A percentile compares a stretch with the other conserved stretches of the same genome.
These are phyloP conservation scores for Spheniscus mendiculus DNA, from an alignment of 2,113 vertebrate genomes.

Conservation along the genomic window DNA sequence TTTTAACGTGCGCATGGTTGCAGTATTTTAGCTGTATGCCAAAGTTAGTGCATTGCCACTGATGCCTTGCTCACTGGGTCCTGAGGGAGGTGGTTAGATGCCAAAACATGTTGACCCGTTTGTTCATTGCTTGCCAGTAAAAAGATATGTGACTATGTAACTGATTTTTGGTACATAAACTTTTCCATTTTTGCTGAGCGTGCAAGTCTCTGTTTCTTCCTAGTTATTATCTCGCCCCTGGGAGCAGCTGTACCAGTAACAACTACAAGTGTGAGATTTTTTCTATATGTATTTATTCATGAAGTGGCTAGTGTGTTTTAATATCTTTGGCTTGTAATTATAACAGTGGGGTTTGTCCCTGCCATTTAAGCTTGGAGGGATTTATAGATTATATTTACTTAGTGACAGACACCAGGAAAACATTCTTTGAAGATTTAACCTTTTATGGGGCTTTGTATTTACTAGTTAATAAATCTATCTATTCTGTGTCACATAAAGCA, in stretches of 20 bases:
- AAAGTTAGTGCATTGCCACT: neutral
- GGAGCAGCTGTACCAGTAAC: neutral
- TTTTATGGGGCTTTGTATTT: neutral
- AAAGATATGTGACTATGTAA: neutral
- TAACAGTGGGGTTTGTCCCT: neutral
- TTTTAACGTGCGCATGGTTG: conserved; percentile 4
- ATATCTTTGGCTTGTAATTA: conserved; percentile 6
- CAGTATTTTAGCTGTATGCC: neutral
- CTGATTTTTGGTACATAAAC: neutral
- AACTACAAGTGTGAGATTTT: neutral
- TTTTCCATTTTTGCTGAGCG: conserved; percentile 43
- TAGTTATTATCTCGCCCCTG: neutral
- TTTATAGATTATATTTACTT: neutral
- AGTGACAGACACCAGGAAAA: neutral
- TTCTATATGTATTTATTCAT: conserved; percentile 35
- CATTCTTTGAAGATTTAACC: neutral
- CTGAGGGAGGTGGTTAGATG: neutral
- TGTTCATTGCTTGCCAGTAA: neutral
- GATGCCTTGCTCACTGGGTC: neutral
- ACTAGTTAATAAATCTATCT: neutral
- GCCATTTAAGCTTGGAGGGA: neutral
- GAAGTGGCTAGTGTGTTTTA: neutral
- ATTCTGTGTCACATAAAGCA: neutral
- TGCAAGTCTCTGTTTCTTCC: neutral
- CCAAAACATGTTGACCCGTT: neutral